Conservation (phyloP, 2,113 vertebrate species). For the Microtus montanus region DNA sequence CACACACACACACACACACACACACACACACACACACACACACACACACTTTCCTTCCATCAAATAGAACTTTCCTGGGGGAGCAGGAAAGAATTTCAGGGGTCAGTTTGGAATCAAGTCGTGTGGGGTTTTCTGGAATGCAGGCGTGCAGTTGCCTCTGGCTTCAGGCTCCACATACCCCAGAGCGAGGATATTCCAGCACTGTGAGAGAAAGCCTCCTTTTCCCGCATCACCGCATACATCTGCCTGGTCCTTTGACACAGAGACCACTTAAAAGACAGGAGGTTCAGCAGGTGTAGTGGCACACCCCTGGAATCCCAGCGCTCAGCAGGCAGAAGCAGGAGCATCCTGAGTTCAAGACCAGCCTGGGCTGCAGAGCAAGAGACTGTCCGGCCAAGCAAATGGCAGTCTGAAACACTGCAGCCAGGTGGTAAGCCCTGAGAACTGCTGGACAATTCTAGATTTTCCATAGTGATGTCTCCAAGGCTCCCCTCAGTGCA, state of each 20-base stretch:
- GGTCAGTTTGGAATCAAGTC: slow-evolving; percentile 76
- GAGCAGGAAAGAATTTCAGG: slow-evolving; percentile 66
- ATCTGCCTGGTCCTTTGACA: not conserved
- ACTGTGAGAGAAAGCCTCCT: accelerated
- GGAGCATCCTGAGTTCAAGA: not conserved
- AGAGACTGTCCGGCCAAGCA: not conserved
- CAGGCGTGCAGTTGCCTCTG: slow-evolving; percentile 48
- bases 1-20: slow-evolving; percentile 65
- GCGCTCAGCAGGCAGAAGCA: not conserved
- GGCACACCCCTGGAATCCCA: not conserved
- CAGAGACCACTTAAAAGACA: not conserved
- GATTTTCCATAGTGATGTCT: not conserved
- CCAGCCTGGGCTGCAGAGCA: not conserved
- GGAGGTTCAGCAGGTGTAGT: not conserved
- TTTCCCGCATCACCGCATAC: not conserved
- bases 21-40: slow-evolving; percentile 72
- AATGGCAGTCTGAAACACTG: not conserved
- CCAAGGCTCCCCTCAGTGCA: not conserved
- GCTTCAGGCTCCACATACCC: not conserved
- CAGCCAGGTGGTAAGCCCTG: not conserved
- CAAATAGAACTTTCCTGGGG: slow-evolving; percentile 73
- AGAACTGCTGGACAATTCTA: accelerated
- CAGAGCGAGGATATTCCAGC: not conserved
- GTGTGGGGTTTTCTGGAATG: slow-evolving; percentile 60
- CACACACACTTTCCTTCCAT: slow-evolving; percentile 77